Base-by-base conservation (phyloP, 2,113 vertebrate genomes). In the Nibea coibor region DNA sequence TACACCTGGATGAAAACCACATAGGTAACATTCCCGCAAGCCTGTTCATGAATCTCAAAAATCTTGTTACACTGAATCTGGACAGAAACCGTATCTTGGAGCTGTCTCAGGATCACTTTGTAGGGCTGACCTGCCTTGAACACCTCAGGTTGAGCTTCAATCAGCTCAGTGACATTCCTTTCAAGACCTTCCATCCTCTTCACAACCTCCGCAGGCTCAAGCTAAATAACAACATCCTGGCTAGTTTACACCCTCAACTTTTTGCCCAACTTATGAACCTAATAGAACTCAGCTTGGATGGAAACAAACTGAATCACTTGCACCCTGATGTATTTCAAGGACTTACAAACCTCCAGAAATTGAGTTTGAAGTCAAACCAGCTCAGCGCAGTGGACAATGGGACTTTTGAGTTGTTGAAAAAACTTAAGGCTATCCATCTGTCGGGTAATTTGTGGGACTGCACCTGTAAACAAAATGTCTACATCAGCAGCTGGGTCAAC, bases 381-480 rank as follows among this genome's bases (percentile, higher is more conserved):
- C 80, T 94, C 19, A 68, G 56, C 11, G 24, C 19, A 16, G 59
- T 94, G 59, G 53, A 78, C 15, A 43, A 54, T 1, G 87, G 75
- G n/a, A 88, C 89, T 5, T 61, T 95, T 35, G 78, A 73, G 17
- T 54, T 75, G 57, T 53, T 94, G 67, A 48, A 0, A 19, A 83
- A 50, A 5, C 69, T 92, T 12, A 79, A 12, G 0, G 16, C 2
- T 3, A 45, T 93, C 14, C 26, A 84, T 64, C 79, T 94, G 66
- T 84, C 87, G 4, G 85, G 57, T 20, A 93, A 95, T 26, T 58
- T 75, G 54, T 95, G 93, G 94, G 63, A 93, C 43, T 94, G 94
- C n/a, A 68, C 68, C 64, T 75, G 82, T 43, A 15, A 35, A 2
- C 56, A 42, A 10, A 76, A 79, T 15, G 42, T 66, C 6, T 89